Conservation (phyloP, 2,888 invertebrate genomes). For the Lordiphosa fenestrarum region DNA sequence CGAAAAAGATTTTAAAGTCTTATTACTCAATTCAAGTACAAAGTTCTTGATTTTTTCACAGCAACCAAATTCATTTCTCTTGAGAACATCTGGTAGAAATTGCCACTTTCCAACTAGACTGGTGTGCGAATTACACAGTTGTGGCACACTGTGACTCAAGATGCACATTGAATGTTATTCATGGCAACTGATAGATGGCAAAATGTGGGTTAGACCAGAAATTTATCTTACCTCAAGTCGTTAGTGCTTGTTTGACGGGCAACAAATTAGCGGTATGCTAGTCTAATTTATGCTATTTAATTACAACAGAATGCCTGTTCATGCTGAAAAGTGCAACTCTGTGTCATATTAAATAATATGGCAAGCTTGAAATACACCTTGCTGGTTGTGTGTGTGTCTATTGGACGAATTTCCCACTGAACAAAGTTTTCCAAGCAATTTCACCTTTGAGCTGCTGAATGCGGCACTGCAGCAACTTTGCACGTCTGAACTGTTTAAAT, state of each 20-base stretch:
- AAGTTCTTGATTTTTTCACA: too few relatives aligned
- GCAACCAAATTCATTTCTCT: too few relatives aligned
- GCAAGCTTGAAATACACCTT: neutral
- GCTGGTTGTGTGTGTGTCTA: constrained; percentile 1
- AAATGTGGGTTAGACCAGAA: constrained; percentile 21
- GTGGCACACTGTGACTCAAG: constrained; percentile 22
- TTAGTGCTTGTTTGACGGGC: constrained; percentile 16
- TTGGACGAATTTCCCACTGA: constrained; percentile 16
- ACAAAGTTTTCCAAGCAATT: constrained; percentile 18
- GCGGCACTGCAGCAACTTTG: constrained; percentile 42
- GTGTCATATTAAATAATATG: neutral
- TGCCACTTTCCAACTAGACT: too few relatives aligned
- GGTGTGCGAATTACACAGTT: too few relatives aligned
- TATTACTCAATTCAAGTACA: too few relatives aligned
- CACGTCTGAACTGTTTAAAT: constrained; percentile 68
- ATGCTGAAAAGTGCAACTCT: neutral
- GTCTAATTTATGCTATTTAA: constrained; percentile 37
- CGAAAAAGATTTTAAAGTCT: too few relatives aligned
- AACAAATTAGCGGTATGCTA: constrained; percentile 38
- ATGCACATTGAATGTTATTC: constrained; percentile 52
- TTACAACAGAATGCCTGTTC: constrained; percentile 1
- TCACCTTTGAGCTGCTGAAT: constrained; percentile 16
- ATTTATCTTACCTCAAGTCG: constrained; percentile 29
- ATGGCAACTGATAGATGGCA: constrained; percentile 46
- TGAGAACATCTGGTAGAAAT: too few relatives aligned